Percentiles rank a stretch among this genome's conserved stretches.
Conservation (phyloP, 2,888 invertebrate species). For the Notodonta dromedarius region DNA sequence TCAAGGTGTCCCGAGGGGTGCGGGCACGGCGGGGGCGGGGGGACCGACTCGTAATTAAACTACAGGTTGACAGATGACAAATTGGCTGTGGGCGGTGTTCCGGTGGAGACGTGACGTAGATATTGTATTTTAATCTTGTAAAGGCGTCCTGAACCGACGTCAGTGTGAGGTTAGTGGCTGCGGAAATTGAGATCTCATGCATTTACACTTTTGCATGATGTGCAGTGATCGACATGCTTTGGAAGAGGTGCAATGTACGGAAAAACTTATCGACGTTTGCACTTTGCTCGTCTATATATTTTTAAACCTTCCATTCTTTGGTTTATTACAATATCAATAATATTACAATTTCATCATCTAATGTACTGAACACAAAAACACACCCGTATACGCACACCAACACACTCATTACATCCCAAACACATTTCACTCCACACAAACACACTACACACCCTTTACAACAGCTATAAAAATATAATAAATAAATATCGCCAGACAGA, state of each 20-base stretch:
- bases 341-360: too few species aligned
- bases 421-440: too few species aligned
- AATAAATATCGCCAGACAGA: too few species aligned
- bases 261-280: neutral
- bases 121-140: conserved; percentile 50
- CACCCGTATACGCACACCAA: too few species aligned
- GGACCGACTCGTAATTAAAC: conserved; percentile 64
- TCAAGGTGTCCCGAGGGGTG: conserved; percentile 66
- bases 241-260: neutral
- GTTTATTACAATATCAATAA: too few species aligned
- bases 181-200: neutral
- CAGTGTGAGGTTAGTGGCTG: neutral
- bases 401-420: too few species aligned
- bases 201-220: conserved; percentile 2
- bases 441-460: too few species aligned
- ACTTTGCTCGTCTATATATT: too few species aligned
- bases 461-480: too few species aligned
- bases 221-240: neutral
- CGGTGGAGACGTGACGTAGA: conserved; percentile 27
- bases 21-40: conserved; percentile 18
- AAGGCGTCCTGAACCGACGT: conserved; percentile 13
- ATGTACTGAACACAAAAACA: too few species aligned
- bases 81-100: conserved; percentile 58
- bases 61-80: conserved; percentile 78
- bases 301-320: too few species aligned